A percentile compares a stretch with the other conserved stretches of the same genome.
Conservation (phyloP, 2,113 vertebrate species). For the Catharus minimus region DNA sequence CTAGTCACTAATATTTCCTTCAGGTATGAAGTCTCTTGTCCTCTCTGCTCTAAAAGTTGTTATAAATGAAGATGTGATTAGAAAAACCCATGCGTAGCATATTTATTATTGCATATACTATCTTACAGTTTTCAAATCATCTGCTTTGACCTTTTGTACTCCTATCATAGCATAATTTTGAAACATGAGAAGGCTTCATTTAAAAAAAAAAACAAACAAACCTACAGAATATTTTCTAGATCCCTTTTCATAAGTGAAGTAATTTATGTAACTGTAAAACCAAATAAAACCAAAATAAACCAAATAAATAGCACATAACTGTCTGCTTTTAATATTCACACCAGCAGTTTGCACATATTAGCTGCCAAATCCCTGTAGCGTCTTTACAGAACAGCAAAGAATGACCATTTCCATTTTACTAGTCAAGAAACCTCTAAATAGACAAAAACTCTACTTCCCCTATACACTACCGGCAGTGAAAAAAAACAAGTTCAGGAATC, state of each 20-base stretch:
- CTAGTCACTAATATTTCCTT: background rate
- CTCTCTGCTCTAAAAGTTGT: background rate
- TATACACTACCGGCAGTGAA: background rate
- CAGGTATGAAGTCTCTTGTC: background rate
- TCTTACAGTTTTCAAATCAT: background rate
- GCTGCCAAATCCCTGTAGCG: background rate
- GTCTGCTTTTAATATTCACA: background rate
- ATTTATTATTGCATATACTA: background rate
- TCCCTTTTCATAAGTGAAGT: background rate
- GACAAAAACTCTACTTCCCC: background rate
- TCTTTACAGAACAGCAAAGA: background rate
- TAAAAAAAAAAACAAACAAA: background rate
- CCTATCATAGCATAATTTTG: background rate
- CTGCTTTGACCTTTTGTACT: background rate
- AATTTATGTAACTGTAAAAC: background rate
- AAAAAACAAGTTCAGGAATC: background rate
- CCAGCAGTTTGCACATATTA: background rate
- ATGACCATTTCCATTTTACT: background rate
- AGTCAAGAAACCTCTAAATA: background rate
- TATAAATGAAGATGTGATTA: background rate
- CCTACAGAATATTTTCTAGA: background rate
- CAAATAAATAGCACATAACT: background rate
- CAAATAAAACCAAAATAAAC: background rate
- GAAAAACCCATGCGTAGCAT: background rate
- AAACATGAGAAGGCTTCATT: background rate